phyloP scores from a whole-genome alignment of 2,888 invertebrate genomes.

The Plagiodera versicolora region DNA sequence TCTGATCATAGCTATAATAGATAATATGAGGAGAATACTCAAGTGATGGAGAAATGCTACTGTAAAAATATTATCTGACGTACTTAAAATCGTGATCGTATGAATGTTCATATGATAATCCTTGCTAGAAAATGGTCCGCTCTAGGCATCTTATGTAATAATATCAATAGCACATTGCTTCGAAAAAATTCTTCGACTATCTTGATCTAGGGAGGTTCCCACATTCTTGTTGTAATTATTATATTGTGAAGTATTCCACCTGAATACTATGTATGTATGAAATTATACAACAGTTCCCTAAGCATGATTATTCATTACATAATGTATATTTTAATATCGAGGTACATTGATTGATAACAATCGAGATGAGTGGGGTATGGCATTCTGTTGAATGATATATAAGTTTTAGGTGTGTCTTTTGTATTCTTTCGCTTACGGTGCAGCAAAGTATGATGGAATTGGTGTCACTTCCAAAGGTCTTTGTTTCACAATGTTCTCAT shows the following conservation, averaged over 20 bases:
- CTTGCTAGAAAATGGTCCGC: neutral
- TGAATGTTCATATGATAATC: neutral
- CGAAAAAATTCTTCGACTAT: neutral
- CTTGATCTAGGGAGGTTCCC: neutral
- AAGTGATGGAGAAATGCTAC: too few species aligned
- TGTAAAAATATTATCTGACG: neutral
- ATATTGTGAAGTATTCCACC: neutral
- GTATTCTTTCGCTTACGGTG: neutral
- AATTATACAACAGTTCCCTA: neutral
- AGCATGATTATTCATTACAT: neutral
- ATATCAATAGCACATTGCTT: neutral
- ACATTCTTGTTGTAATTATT: neutral
- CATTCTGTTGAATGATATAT: neutral
- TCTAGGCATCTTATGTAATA: neutral
- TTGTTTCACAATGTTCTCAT: neutral
- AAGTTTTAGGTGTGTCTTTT: neutral
- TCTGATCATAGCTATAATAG: too few species aligned
- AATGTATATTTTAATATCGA: neutral
- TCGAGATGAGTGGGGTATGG: neutral
- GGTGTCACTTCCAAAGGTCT: neutral
- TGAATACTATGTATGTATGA: too few species aligned
- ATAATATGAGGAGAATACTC: too few species aligned
- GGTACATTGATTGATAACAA: neutral
- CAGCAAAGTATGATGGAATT: neutral
- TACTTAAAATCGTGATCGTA: neutral